Conservation (phyloP, 2,888 invertebrate genomes). For the Lasioglossum vierecki region DNA sequence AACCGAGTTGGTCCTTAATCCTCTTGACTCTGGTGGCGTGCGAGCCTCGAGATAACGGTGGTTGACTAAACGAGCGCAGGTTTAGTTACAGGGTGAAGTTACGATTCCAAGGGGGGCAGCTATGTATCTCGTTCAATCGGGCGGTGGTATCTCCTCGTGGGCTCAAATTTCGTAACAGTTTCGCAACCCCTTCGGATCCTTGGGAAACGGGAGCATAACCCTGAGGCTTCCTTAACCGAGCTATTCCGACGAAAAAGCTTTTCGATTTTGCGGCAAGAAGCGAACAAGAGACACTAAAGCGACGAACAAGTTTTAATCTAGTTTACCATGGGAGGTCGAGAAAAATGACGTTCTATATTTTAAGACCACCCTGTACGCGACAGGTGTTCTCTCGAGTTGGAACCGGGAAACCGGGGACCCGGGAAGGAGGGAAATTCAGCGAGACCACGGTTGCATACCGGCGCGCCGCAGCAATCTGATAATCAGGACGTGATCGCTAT, state of each 20-base stretch:
- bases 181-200: neutral
- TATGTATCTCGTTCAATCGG: constrained; percentile 8
- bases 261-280: neutral
- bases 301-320: no score
- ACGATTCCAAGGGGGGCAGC: neutral
- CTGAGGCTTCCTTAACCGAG: neutral
- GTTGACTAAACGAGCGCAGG: constrained; percentile 29
- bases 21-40: constrained; percentile 46
- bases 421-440: constrained; percentile 38
- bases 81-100: constrained; percentile 25
- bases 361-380: neutral
- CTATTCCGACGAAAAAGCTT: neutral
- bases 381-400: neutral
- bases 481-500: constrained; percentile 33
- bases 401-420: neutral
- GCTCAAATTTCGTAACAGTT: constrained; percentile 9
- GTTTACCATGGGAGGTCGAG: no score
- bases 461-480: constrained; percentile 38
- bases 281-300: no score
- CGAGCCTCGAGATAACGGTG: constrained; percentile 29
- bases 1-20: constrained; percentile 35
- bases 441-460: constrained; percentile 46
- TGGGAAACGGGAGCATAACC: neutral
- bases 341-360: neutral
- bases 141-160: constrained; percentile 5